Evolutionary conservation across 2,888 invertebrate species (phyloP).

Genomic region (Mongoloraphidia duomilia): DNA sequence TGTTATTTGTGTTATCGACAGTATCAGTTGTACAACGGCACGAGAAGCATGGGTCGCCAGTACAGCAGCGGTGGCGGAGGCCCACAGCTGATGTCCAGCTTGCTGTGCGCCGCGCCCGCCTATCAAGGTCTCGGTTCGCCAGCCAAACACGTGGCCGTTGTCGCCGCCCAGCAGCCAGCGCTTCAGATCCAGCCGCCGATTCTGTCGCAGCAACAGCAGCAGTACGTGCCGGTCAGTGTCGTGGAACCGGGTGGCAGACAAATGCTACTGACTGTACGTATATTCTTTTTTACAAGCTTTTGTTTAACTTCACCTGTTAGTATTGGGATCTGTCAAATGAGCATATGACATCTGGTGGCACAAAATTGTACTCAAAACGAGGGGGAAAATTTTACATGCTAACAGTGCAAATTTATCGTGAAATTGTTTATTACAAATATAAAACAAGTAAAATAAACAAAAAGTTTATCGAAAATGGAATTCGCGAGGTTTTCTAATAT

Average conservation of each 20-base stretch:
- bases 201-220: constrained; percentile 71
- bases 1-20: constrained; percentile 30
- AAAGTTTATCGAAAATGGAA: too few relatives aligned
- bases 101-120: constrained; percentile 58
- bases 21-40: constrained; percentile 72
- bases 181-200: constrained; percentile 69
- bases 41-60: constrained; percentile 51
- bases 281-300: background rate
- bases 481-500: too few relatives aligned
- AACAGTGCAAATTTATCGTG: too few relatives aligned
- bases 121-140: constrained; percentile 66
- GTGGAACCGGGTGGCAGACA: constrained; percentile 73
- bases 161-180: constrained; percentile 42
- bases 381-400: too few relatives aligned
- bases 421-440: too few relatives aligned
- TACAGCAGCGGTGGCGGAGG: constrained; percentile 52
- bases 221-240: constrained; percentile 88
- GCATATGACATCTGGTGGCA: too few relatives aligned
- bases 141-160: constrained; percentile 53
- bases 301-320: too few relatives aligned
- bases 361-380: too few relatives aligned
- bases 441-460: too few relatives aligned
- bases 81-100: constrained; percentile 84
- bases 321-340: too few relatives aligned
- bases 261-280: constrained; percentile 55